These are phyloP conservation scores for Nycteola revayana DNA, from an alignment of 2,888 invertebrate species.

Conservation along the genomic window DNA sequence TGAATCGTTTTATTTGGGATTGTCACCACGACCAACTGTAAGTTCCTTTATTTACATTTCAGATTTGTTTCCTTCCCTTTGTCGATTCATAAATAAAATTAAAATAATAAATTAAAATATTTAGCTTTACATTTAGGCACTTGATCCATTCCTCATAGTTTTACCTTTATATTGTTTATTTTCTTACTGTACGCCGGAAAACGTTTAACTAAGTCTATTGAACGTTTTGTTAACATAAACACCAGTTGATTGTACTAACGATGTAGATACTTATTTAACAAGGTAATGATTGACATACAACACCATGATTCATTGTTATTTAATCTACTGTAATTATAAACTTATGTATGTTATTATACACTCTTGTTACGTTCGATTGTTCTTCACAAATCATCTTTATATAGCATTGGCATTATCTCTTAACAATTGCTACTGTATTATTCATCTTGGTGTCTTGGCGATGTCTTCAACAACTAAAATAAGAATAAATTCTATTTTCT, in stretches of 20 bases:
- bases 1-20: constrained; percentile 43
- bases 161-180: neutral
- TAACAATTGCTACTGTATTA: constrained; percentile 31
- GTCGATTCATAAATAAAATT: too few relatives aligned
- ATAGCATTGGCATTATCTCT: constrained; percentile 32
- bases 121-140: neutral
- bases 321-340: constrained; percentile 14
- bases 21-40: constrained; percentile 42
- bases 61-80: too few relatives aligned
- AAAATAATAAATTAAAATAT: too few relatives aligned
- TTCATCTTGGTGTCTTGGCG: constrained; percentile 33
- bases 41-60: too few relatives aligned
- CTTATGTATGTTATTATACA: too few relatives aligned
- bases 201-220: neutral
- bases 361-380: constrained; percentile 7
- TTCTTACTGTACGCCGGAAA: too few relatives aligned
- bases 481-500: constrained; percentile 25
- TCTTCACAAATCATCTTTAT: constrained; percentile 27
- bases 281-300: neutral
- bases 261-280: too few relatives aligned
- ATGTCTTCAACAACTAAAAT: constrained; percentile 24
- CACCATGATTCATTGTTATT: constrained; percentile 11
- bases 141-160: neutral
- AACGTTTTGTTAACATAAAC: neutral
- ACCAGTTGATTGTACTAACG: too few relatives aligned